A percentile compares a stretch with the other conserved stretches of the same genome.
Evolutionary conservation across 2,797 vertebrate genomes (phyloP).

Genomic region (Tinamus major): DNA sequence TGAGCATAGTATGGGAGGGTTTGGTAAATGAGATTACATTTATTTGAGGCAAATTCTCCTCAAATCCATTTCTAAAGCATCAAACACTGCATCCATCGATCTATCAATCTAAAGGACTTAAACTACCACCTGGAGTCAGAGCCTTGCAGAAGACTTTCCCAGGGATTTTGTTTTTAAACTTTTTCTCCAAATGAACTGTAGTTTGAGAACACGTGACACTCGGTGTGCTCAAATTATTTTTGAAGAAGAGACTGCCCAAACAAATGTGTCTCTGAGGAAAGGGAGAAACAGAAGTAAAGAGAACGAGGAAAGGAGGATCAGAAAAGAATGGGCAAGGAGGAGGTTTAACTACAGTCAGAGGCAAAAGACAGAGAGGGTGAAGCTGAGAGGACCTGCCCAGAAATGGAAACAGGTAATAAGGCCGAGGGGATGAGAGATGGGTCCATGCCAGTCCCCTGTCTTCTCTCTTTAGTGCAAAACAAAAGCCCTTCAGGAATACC

Average conservation of each 20-base stretch:
- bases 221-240: neutral
- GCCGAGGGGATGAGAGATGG: neutral
- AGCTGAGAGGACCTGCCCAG: accelerated
- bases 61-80: neutral
- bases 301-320: neutral
- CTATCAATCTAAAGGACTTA: neutral
- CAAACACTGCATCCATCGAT: neutral
- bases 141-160: neutral
- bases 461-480: neutral
- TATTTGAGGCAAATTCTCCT: neutral
- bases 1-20: neutral
- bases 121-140: neutral
- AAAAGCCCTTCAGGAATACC: neutral
- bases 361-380: accelerated
- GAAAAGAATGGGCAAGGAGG: neutral
- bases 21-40: neutral
- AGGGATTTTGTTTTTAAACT: neutral
- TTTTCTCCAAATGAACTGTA: neutral
- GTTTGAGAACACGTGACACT: neutral
- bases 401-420: neutral
- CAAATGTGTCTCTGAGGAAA: neutral
- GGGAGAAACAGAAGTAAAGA: neutral
- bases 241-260: neutral
- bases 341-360: neutral
- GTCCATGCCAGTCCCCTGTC: neutral